phyloP scores from a whole-genome alignment of 1,140 invertebrate species.

The Pseudomyrmex cubaensis region DNA sequence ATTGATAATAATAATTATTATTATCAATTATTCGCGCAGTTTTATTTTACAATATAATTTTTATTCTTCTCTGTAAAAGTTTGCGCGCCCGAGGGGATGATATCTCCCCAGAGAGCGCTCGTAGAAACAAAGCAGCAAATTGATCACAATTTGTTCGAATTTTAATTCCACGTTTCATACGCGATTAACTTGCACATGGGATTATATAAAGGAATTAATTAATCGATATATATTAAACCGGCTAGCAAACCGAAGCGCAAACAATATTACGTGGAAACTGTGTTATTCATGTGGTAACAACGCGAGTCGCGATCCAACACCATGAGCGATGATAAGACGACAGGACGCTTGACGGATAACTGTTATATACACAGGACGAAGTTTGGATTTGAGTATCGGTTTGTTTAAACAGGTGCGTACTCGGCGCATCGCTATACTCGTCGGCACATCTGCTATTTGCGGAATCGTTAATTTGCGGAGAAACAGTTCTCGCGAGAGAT shows the following conservation, averaged over 20 bases:
- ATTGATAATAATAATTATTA: background rate
- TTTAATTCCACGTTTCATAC: background rate
- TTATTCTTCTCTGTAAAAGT: too few relatives aligned
- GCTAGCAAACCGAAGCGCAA: background rate
- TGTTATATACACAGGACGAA: slow-evolving; percentile 16
- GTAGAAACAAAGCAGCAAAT: too few relatives aligned
- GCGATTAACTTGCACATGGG: too few relatives aligned
- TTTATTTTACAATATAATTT: too few relatives aligned
- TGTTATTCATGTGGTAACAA: slow-evolving; percentile 12
- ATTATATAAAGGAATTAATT: slow-evolving; percentile 1
- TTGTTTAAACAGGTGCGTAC: slow-evolving; percentile 60
- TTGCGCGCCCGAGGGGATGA: too few relatives aligned
- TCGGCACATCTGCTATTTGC: slow-evolving; percentile 46
- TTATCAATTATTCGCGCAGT: background rate
- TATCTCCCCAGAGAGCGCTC: too few relatives aligned
- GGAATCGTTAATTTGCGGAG: slow-evolving; percentile 37
- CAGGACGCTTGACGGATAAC: slow-evolving; percentile 37
- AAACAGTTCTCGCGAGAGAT: background rate
- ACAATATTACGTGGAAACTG: background rate
- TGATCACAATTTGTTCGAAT: background rate
- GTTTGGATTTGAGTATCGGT: slow-evolving; percentile 46
- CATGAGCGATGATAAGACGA: slow-evolving; percentile 33
- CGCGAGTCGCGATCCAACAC: background rate
- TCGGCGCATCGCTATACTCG: background rate
- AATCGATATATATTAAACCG: background rate